Base-by-base conservation (phyloP, 2,113 vertebrate species). In the Melanostigma gelatinosum region DNA sequence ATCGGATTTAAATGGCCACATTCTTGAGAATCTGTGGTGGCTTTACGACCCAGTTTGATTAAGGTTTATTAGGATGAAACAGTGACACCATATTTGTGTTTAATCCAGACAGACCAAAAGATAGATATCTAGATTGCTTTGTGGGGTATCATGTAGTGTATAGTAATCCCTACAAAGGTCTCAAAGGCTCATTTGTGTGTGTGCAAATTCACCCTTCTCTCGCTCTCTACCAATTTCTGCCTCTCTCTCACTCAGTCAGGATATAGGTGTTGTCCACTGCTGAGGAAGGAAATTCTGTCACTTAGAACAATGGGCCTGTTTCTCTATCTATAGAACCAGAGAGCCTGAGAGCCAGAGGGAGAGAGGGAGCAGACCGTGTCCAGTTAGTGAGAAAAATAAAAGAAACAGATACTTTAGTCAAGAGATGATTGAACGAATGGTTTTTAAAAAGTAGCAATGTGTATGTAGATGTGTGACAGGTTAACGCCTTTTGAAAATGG, bases 231-330 rank as follows among this genome's bases (percentile, higher is more conserved):
- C 66, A 83, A 69, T 72, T 34, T 85, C 55, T 85, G 73, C 55
- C 74, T 85, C 72, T 69, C 85, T 55, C 84, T 83, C 84, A 52
- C 85, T 80, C 83, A 89, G 87, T 89, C 95, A 96, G 95, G 95
- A 96, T 96, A 94, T 96, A 96, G 95, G 95, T 96, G 95, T 96
- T 96, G 95, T 96, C 95, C 95, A 93, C 84, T 85, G 87, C 89
- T 90, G 89, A 95, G 95, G 94, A 95, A 96, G 95, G 95, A 96
- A 96, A 96, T 94, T 95, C 93, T 95, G 95, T 95, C 94, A 95
- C 93, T 92, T 87, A 93, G 94, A 96, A 95, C 95, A 96, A 96
- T 96, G 92, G 94, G 87, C 90, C 93, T 83, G 93, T 87, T 94
- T 94, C 94, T 95, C 95, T 96, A 95, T 95, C 93, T 95, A 96